Conservation (phyloP, 2,888 invertebrate species). For the Actias luna region DNA sequence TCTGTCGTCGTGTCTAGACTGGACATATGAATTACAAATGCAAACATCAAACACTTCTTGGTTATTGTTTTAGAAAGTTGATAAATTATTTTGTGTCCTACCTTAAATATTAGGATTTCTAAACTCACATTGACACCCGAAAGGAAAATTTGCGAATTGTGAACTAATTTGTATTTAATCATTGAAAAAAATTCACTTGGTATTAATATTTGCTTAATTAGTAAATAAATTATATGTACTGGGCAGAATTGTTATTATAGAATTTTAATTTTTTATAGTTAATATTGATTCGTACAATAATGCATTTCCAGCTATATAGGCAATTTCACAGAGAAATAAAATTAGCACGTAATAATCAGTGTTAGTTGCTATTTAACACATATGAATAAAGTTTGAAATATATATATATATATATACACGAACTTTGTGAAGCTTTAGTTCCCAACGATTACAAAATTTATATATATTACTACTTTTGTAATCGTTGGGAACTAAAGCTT, state of each 20-base stretch:
- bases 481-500: no score
- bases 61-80: slow-evolving; percentile 17
- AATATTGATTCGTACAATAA: no score
- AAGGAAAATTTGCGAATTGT: slow-evolving; percentile 2
- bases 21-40: slow-evolving; percentile 16
- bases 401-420: neutral
- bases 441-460: no score
- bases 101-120: slow-evolving; percentile 12
- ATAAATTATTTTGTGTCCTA: slow-evolving; percentile 12
- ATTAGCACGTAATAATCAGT: neutral
- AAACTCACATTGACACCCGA: slow-evolving; percentile 3
- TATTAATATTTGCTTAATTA: neutral
- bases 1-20: slow-evolving; percentile 17
- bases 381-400: neutral
- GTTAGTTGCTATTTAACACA: no score
- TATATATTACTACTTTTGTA: no score
- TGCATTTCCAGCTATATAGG: neutral
- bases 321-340: neutral
- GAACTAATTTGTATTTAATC: neutral
- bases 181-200: neutral
- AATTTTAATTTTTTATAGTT: no score
- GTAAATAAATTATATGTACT: no score
- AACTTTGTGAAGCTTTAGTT: neutral
- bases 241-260: no score
- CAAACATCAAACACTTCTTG: slow-evolving; percentile 15